Evolutionary conservation across 2,888 invertebrate genomes (phyloP).

Genomic region (Panopea generosa): DNA sequence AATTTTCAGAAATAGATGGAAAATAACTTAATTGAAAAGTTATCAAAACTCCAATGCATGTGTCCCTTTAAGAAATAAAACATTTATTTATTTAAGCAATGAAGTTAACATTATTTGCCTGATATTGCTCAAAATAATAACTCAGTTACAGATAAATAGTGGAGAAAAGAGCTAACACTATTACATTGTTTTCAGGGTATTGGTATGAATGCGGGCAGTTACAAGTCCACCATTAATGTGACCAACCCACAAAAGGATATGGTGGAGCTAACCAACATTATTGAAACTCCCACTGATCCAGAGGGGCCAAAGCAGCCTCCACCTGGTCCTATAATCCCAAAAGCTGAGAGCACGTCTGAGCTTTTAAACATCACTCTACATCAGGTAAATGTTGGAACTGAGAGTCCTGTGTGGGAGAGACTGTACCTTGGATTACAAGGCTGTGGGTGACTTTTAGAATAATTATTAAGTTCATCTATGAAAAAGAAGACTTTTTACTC

Average conservation of each 20-base stretch:
- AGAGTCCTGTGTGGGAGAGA: neutral
- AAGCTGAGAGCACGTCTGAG: conserved; percentile 43
- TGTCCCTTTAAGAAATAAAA: no score
- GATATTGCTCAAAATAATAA: no score
- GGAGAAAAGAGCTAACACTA: no score
- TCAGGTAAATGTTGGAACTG: conserved; percentile 37
- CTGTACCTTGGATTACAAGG: neutral
- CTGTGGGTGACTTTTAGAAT: no score
- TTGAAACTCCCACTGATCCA: neutral
- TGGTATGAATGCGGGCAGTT: conserved; percentile 27
- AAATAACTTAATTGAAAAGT: no score
- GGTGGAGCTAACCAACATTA: conserved; percentile 48
- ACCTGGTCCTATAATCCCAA: conserved; percentile 32
- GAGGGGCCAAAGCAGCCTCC: conserved; percentile 21
- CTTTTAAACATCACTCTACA: conserved; percentile 57
- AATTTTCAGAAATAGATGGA: no score
- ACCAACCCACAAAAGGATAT: conserved; percentile 17
- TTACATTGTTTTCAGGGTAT: conserved; percentile 40
- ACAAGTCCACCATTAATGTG: conserved; percentile 53
- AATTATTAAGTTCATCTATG: no score
- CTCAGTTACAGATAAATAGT: no score
- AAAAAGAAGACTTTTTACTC: no score
- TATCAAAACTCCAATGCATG: no score
- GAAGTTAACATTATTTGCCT: no score
- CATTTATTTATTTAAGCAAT: no score